Evolutionary conservation across 2,888 invertebrate genomes (phyloP).

Genomic region (Cantharis rustica): DNA sequence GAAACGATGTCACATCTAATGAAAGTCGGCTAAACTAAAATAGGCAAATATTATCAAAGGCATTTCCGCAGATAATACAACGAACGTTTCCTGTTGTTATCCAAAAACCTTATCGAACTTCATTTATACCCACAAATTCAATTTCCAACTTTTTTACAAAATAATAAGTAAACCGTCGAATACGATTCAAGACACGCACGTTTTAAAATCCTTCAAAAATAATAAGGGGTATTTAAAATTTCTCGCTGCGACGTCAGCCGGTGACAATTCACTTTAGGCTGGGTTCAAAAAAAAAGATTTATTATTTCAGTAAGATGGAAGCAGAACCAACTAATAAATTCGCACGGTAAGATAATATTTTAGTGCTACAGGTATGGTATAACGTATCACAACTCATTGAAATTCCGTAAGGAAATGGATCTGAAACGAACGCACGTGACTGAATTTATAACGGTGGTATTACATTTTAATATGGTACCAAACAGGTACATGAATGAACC

Average conservation of each 20-base stretch:
- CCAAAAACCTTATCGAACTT: constrained; percentile 8
- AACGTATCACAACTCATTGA: constrained; percentile 21
- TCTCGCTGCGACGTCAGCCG: constrained; percentile 5
- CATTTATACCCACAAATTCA: constrained; percentile 17
- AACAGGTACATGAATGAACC: constrained; percentile 21
- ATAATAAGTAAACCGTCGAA: background rate
- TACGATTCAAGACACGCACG: background rate
- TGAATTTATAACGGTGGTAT: constrained; percentile 17
- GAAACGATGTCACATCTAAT: background rate
- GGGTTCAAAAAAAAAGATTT: background rate
- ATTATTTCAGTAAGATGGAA: background rate
- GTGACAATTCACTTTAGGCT: background rate
- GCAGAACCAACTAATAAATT: background rate
- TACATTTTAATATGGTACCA: constrained; percentile 23
- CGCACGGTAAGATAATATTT: constrained; percentile 4
- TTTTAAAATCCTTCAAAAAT: constrained; percentile 1
- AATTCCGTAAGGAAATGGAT: constrained; percentile 26
- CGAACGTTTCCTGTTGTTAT: constrained; percentile 9
- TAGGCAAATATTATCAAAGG: background rate
- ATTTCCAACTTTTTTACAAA: constrained; percentile 3
- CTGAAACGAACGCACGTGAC: constrained; percentile 28
- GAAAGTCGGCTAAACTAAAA: constrained; percentile 1
- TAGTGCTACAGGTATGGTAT: constrained; percentile 19
- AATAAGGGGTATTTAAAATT: constrained; percentile 9
- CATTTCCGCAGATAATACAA: constrained; percentile 12